These are phyloP conservation scores for Montipora capricornis DNA, from an alignment of 64 coral and sea anemone species.

Conservation along the genomic window DNA sequence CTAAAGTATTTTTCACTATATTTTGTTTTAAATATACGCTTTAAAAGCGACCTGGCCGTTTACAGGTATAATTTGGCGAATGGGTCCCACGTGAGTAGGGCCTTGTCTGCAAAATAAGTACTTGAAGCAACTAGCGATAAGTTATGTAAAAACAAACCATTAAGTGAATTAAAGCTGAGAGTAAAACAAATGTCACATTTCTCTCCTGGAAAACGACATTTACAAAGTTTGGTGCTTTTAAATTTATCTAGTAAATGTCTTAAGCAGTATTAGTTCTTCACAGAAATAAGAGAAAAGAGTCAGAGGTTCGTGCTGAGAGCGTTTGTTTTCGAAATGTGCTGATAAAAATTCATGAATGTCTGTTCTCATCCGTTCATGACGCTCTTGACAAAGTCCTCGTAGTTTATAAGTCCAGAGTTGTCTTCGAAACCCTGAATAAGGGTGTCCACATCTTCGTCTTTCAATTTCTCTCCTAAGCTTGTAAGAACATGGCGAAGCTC, in stretches of 20 bases:
- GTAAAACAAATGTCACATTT: not conserved
- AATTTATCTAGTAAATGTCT: not conserved
- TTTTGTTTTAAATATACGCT: not conserved
- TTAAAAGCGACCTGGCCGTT: not conserved
- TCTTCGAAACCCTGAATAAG: conserved; percentile 93
- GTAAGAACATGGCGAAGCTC: conserved; percentile 92
- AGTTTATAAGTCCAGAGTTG: conserved; percentile 85
- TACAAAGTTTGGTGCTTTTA: not conserved
- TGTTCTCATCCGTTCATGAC: conserved; percentile 75
- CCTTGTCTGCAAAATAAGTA: not conserved
- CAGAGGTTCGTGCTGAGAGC: too few species aligned
- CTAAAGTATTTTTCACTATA: not conserved
- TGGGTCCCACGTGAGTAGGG: not conserved
- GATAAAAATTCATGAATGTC: not conserved
- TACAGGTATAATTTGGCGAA: conserved; percentile 2
- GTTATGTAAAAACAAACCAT: not conserved
- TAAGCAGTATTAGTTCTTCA: not conserved
- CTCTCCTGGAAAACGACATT: not conserved
- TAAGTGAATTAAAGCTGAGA: not conserved
- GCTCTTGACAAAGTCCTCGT: conserved; percentile 85
- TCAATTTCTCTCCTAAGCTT: conserved; percentile 79
- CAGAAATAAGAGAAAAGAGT: too few species aligned
- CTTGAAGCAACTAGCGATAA: conserved; percentile 13
- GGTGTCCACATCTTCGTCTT: conserved; percentile 83
- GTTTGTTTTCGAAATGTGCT: too few species aligned